These are phyloP conservation scores for Motacilla tschutschensis DNA, from an alignment of 2,113 vertebrate species.

Conservation along the genomic window DNA sequence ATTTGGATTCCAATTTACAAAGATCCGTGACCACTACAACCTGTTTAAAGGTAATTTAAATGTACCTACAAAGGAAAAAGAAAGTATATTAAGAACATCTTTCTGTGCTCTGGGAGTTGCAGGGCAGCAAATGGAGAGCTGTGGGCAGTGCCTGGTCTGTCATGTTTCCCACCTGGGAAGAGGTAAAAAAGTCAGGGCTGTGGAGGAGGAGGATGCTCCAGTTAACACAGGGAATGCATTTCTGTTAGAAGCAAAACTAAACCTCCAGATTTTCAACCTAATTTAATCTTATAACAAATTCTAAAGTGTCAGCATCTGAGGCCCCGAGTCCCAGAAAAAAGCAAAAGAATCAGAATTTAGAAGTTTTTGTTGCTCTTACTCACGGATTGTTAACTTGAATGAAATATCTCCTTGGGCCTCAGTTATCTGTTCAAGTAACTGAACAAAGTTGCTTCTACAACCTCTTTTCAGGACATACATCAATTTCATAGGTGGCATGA, in stretches of 20 bases:
- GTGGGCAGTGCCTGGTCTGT: neutral
- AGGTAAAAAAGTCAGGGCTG: neutral
- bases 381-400: neutral
- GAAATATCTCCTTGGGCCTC: neutral
- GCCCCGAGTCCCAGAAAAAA: neutral
- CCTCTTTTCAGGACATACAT: neutral
- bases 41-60: slow-evolving; percentile 13
- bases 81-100: neutral
- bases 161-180: rapidly evolving
- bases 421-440: neutral
- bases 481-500: neutral
- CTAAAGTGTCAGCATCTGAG: neutral
- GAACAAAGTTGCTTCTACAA: neutral
- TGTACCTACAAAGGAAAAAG: neutral
- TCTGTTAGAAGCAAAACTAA: neutral
- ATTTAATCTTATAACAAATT: neutral
- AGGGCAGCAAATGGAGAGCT: neutral
- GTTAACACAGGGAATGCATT: neutral
- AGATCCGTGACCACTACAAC: neutral
- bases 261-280: neutral
- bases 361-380: neutral
- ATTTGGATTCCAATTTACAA: neutral
- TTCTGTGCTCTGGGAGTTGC: neutral
- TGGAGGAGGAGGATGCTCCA: neutral
- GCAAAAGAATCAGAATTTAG: neutral